Conservation (phyloP, 2,113 vertebrate species). For the Numenius arquata region DNA sequence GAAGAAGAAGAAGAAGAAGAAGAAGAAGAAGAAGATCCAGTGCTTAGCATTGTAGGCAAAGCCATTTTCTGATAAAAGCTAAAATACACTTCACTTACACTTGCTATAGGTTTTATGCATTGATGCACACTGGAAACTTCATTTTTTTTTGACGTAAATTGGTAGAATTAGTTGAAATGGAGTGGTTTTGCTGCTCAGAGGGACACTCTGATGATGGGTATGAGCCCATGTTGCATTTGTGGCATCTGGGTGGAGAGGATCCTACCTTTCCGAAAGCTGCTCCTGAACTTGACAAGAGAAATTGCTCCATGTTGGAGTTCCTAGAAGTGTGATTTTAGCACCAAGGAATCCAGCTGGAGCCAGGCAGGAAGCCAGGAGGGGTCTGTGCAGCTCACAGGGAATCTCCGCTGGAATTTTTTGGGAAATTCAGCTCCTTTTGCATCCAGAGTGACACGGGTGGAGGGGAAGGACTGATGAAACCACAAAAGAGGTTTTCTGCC, state of each 20-base stretch:
- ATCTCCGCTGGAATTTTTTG: rapidly evolving
- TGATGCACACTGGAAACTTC: no score
- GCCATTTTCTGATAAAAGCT: neutral
- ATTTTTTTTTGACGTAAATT: neutral
- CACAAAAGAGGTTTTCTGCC: neutral
- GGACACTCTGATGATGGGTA: rapidly evolving
- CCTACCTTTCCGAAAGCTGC: neutral
- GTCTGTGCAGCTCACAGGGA: neutral
- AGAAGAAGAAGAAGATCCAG: neutral
- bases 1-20: neutral
- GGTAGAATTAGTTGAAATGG: rapidly evolving
- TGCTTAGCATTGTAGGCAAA: neutral
- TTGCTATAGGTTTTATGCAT: rapidly evolving
- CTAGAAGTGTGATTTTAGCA: rapidly evolving
- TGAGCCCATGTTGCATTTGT: rapidly evolving
- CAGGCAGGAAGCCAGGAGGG: rapidly evolving
- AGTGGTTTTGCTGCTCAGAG: neutral
- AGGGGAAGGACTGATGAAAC: neutral
- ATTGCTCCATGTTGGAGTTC: rapidly evolving
- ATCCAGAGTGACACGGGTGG: rapidly evolving
- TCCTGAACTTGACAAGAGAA: neutral
- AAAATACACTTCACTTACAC: rapidly evolving
- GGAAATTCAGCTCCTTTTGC: neutral
- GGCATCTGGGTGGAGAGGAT: neutral
- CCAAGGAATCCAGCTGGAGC: neutral